These are phyloP conservation scores for Clepsis dumicolana DNA, from an alignment of 2,888 invertebrate genomes.

Conservation along the genomic window DNA sequence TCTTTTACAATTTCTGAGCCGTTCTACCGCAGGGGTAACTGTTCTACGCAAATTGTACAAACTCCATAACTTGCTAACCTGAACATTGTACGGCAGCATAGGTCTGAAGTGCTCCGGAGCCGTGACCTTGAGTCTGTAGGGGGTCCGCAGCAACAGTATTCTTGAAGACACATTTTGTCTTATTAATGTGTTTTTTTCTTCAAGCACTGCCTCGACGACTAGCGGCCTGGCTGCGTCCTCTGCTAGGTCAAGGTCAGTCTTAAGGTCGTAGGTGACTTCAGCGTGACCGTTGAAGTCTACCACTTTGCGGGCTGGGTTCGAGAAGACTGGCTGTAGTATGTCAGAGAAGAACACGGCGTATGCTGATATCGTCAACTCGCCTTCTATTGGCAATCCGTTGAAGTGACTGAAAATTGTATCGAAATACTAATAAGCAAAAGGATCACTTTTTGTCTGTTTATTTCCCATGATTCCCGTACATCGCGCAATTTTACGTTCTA, in stretches of 20 bases:
- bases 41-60: neutral
- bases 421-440: neutral
- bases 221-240: constrained; percentile 93
- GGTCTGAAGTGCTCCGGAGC: constrained; percentile 96
- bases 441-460: neutral
- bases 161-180: constrained; percentile 91
- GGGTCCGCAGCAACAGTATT: constrained; percentile 86
- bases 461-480: too few species aligned
- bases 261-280: constrained; percentile 91
- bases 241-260: constrained; percentile 90
- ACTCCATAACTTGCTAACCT: constrained; percentile 76
- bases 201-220: constrained; percentile 94
- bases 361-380: constrained; percentile 93
- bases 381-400: constrained; percentile 94
- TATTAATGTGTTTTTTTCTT: constrained; percentile 95
- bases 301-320: constrained; percentile 90
- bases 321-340: constrained; percentile 92
- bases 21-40: too few species aligned
- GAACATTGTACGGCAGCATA: constrained; percentile 93
- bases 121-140: constrained; percentile 90
- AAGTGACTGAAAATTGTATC: constrained; percentile 87
- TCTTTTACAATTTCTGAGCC: neutral
- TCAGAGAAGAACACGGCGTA: constrained; percentile 93
- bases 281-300: constrained; percentile 88
- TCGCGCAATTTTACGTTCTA: neutral